phyloP scores from a whole-genome alignment of 2,113 vertebrate species.

The Isurus oxyrinchus region DNA sequence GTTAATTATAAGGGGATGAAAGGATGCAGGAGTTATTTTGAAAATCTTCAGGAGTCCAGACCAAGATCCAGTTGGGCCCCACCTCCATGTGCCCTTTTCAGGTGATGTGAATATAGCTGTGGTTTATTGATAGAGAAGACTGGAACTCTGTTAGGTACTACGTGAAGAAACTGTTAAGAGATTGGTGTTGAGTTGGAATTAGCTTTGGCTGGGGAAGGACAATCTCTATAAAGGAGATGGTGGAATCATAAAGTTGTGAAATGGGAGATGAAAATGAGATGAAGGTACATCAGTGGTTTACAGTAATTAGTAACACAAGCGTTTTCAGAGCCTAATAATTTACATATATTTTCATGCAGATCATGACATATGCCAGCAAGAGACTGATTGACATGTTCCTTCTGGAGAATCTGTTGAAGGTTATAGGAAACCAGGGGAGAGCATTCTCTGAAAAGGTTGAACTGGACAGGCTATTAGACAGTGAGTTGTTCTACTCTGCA shows the following conservation, averaged over 20 bases:
- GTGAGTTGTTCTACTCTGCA: constrained; percentile 34
- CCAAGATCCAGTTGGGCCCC: neutral
- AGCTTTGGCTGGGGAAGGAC: neutral
- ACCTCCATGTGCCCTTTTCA: neutral
- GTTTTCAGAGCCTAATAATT: neutral
- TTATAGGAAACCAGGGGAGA: constrained; percentile 43
- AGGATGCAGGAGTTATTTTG: neutral
- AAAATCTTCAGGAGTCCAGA: neutral
- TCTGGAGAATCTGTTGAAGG: constrained; percentile 42
- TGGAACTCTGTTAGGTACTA: neutral
- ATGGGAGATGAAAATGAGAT: neutral
- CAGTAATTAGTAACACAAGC: neutral
- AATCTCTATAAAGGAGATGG: neutral
- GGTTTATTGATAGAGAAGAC: neutral
- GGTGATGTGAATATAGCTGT: neutral
- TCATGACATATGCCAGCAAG: constrained; percentile 42
- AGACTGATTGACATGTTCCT: constrained; percentile 43
- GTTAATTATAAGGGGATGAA: neutral
- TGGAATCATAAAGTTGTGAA: neutral
- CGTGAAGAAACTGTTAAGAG: neutral
- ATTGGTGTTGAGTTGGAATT: neutral
- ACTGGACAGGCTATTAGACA: constrained; percentile 40
- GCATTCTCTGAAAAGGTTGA: constrained; percentile 42
- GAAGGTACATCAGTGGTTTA: neutral
- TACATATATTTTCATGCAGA: neutral